These are phyloP conservation scores for Perithous albicinctus DNA, from an alignment of 2,888 invertebrate species.

Conservation along the genomic window DNA sequence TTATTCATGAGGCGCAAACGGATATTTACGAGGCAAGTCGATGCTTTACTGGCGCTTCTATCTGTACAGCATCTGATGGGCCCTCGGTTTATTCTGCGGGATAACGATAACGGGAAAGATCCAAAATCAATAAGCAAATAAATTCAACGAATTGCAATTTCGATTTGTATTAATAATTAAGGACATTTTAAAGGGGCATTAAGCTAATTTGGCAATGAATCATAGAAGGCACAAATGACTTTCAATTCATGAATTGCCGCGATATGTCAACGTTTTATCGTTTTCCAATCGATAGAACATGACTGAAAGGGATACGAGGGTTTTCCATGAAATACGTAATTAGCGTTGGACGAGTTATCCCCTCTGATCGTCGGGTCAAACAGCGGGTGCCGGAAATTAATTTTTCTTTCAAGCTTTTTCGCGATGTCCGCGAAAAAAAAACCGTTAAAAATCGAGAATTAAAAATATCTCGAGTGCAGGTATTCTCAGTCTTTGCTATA, in stretches of 20 bases:
- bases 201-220: neutral
- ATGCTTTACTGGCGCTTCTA: neutral
- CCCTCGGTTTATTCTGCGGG: neutral
- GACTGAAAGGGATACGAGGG: neutral
- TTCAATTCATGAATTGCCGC: neutral
- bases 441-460: constrained; percentile 5
- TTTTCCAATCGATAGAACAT: neutral
- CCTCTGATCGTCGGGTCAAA: neutral
- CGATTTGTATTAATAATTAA: neutral
- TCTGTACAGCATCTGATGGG: neutral
- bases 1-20: constrained; percentile 17
- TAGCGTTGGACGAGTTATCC: neutral
- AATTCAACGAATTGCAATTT: neutral
- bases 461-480: neutral
- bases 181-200: too few species aligned
- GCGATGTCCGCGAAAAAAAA: neutral
- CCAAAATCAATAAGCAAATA: constrained; percentile 1
- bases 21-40: neutral
- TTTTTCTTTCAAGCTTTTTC: constrained; percentile 23
- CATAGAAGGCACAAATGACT: neutral
- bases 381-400: constrained; percentile 31
- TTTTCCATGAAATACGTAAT: neutral
- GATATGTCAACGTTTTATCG: neutral
- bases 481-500: constrained; percentile 32
- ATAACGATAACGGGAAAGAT: neutral